Base-by-base conservation (phyloP, 2,888 invertebrate species). In the Stomorhina lunata region DNA sequence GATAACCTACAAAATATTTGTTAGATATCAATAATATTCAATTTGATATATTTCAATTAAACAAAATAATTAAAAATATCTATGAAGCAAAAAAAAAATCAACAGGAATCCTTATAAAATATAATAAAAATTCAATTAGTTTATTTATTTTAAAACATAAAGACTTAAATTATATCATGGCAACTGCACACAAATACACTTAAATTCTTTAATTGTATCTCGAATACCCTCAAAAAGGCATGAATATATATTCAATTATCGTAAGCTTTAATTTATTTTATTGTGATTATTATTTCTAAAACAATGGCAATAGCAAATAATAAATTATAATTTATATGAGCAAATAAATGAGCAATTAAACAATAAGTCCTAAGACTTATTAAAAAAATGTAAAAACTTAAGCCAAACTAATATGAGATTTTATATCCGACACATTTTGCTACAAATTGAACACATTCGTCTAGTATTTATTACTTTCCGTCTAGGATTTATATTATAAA, bases 71-170 rank as follows among this genome's bases (percentile, higher is more conserved):
- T 12, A 53, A 29, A 40, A 53, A 29, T 1, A 17, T 20, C 1
- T 20, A 43, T 29, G 43, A 32, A 40, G 2, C 22, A 50, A 22
- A 10, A 32, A 29, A 25, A 10, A 3, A 22, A 66, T 17, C 3
- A 12, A 59, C 12, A 27, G 12, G 55, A 75, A 75, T 63, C 65
- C 63, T 32, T 25, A 55, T n/a, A 17, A 69, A 69, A 55, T 75
- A n/a, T n/a, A n/a, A n/a, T n/a, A n/a, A n/a, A 32, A 63, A 53
- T 53, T 63, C 12, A 75, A 65, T 65, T 55, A 75, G 15, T 22
- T 55, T 63, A 53, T 63, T 53, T 15, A 50, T 50, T 10, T 63
- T 37, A 40, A 9, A 43, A 48, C 27, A 27, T 15, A 27, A 17
- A 17, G 12, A 2, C 25, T 25, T 15, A 17, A 59, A 12, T 48